phyloP scores from a whole-genome alignment of 2,888 invertebrate species.

The Bursaphelenchus okinawaensis region DNA sequence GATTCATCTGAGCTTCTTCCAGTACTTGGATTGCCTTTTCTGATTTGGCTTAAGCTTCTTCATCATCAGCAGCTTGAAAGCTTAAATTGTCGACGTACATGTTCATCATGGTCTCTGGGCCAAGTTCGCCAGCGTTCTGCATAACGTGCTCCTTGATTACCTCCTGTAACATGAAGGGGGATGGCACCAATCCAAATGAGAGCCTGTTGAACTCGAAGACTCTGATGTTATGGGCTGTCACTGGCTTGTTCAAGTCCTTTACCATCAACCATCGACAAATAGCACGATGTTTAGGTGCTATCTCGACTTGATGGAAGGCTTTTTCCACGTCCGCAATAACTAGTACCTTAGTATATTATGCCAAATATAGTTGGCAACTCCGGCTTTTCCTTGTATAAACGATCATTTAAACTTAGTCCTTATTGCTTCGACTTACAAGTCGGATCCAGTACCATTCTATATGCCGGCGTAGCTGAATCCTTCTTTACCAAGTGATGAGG shows the following conservation, averaged over 20 bases:
- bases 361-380: background rate
- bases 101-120: slow-evolving; percentile 1
- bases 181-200: slow-evolving; percentile 26
- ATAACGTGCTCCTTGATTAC: slow-evolving; percentile 23
- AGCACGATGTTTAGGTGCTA: slow-evolving; percentile 22
- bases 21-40: slow-evolving; percentile 4
- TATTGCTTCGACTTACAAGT: background rate
- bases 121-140: background rate
- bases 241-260: slow-evolving; percentile 13
- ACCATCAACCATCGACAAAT: slow-evolving; percentile 26
- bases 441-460: background rate
- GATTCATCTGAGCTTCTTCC: slow-evolving; percentile 13
- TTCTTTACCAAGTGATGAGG: background rate
- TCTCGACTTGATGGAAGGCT: slow-evolving; percentile 27
- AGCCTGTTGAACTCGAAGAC: slow-evolving; percentile 22
- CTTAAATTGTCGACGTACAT: slow-evolving; percentile 22
- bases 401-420: background rate
- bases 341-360: background rate
- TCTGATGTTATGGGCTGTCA: slow-evolving; percentile 13
- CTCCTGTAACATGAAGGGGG: slow-evolving; percentile 27
- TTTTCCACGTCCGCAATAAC: slow-evolving; percentile 27
- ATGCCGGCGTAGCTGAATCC: slow-evolving; percentile 22
- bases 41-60: slow-evolving; percentile 11
- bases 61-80: background rate
- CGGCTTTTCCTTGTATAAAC: background rate